These are phyloP conservation scores for Pristionchus entomophagus DNA, from an alignment of 2,888 invertebrate genomes.

Conservation along the genomic window DNA sequence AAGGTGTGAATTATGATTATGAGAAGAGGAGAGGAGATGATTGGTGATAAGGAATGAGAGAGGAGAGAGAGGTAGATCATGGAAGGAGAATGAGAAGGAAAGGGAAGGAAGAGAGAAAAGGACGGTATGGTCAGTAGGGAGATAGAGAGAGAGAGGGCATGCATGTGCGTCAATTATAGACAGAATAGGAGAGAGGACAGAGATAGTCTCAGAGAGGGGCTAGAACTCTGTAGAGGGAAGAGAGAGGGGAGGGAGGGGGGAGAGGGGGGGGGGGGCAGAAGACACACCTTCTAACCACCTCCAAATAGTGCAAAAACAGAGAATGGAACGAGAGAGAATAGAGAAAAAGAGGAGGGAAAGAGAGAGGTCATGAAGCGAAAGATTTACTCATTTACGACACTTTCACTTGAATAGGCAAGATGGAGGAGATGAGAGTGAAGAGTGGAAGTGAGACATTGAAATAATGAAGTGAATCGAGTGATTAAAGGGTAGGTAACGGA, in stretches of 20 bases:
- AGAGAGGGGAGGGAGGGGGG: background rate
- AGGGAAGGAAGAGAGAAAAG: background rate
- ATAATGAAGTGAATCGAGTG: background rate
- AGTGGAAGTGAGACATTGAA: background rate
- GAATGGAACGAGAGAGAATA: slow-evolving; percentile 2
- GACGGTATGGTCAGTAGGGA: no score
- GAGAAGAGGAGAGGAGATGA: background rate
- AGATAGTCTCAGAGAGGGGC: background rate
- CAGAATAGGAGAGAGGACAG: background rate
- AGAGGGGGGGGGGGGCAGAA: background rate
- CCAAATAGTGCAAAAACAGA: background rate
- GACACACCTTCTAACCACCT: background rate
- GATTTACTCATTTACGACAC: slow-evolving; percentile 37
- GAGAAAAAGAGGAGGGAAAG: slow-evolving; percentile 20
- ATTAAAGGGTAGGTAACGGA: background rate
- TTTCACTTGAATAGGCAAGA: slow-evolving; percentile 25
- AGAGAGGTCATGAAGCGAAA: background rate
- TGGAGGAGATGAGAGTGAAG: background rate
- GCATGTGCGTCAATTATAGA: slow-evolving; percentile 35
- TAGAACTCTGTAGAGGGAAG: slow-evolving; percentile 12
- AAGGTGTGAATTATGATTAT: slow-evolving; percentile 40
- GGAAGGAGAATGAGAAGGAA: background rate
- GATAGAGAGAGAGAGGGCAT: background rate
- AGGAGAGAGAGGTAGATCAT: background rate
- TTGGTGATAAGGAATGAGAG: slow-evolving; percentile 1